Base-by-base conservation (phyloP, 2,888 invertebrate species). In the Hesperia comma region DNA sequence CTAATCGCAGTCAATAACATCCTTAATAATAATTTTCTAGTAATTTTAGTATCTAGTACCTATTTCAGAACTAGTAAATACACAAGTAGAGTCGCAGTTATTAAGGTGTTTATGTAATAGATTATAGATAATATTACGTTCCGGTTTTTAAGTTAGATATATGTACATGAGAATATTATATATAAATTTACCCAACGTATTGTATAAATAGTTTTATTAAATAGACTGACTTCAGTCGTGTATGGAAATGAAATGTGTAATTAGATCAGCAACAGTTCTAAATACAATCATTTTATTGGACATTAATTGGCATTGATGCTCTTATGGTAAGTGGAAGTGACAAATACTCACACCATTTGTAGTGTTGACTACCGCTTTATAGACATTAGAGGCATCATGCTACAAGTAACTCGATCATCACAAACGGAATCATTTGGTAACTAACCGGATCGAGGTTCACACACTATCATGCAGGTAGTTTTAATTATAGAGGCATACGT, bases 311-410 rank as follows among this genome's bases (percentile, higher is more conserved):
- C 85, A 85, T 88, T 87, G 79, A 79, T 86, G 83, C 81, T 82
- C 78, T 73, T 81, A 87, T 88, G 92, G 92, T 92, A 92, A 92
- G 92, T 92, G 86, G 83, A 84, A 84, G 85, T 87, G 77, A 83
- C 81, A 80, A 80, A 81, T 79, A 66, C 77, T 79, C 79, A 80
- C 77, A 78, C 77, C 79, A 82, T 84, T 77, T 74, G 89, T 89
- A 90, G 90, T 88, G 81, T 86, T 84, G 80, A 83, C 80, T 83
- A 86, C 75, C 81, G 88, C 88, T 90, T 90, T 81, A 87, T 92
- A 91, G 90, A 81, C 69, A 76, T 82, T 91, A 91, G 90, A 86
- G 76, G 81, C 85, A 88, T 90, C 87, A 88, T 85, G 81, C 74
- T 80, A 83, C 88, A 79, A 78, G 79, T 79, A 73, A 80, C 78